Percentiles rank a stretch among this genome's conserved stretches.
These are phyloP conservation scores for Leptinotarsa lineolata DNA, from an alignment of 1,140 invertebrate genomes.

Conservation along the genomic window DNA sequence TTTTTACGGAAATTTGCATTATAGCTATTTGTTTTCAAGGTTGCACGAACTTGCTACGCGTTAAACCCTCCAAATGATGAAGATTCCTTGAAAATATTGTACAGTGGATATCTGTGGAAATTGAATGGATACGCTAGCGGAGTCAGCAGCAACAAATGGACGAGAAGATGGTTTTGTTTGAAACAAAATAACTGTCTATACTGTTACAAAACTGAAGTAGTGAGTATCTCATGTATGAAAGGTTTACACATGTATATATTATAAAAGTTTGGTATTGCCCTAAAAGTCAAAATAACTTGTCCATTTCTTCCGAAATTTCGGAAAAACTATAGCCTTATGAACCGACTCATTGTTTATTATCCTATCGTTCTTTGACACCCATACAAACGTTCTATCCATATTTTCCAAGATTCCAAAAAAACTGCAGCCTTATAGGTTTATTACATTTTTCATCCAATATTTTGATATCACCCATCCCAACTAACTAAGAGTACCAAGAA, in stretches of 20 bases:
- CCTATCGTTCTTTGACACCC: not conserved
- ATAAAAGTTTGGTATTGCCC: no score
- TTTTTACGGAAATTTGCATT: no score
- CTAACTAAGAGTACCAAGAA: no score
- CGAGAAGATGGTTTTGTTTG: conserved; percentile 87
- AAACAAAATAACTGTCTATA: conserved; percentile 92
- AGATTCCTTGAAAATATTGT: conserved; percentile 63
- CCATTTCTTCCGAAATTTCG: no score
- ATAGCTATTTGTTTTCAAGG: conserved; percentile 52
- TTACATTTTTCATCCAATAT: no score
- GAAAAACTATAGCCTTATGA: no score
- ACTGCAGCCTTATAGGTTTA: no score
- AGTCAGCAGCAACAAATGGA: conserved; percentile 74
- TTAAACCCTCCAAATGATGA: conserved; percentile 67
- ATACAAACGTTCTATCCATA: not conserved
- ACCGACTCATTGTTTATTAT: no score
- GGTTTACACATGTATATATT: no score
- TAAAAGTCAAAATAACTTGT: no score
- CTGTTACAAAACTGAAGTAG: conserved; percentile 89
- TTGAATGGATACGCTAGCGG: conserved; percentile 64
- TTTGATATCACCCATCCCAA: no score
- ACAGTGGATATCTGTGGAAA: conserved; percentile 80
- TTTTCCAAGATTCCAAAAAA: no score
- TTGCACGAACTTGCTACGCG: conserved; percentile 83
- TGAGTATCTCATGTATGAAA: conserved; percentile 56